A percentile compares a stretch with the other conserved stretches of the same genome.
Conservation (phyloP, 2,797 vertebrate genomes). For the Poeciliopsis infans region DNA sequence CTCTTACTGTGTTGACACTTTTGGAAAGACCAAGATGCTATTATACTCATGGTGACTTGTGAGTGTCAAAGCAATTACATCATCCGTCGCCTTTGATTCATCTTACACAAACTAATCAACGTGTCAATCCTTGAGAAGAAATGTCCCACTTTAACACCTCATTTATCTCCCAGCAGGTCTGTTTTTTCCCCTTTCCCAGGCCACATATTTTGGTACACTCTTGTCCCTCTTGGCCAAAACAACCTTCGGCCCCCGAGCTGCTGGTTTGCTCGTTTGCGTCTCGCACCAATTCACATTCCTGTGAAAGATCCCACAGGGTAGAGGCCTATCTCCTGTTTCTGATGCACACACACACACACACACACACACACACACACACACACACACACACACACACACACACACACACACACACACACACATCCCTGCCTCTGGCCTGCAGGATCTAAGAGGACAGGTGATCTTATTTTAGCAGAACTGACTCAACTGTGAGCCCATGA, state of each 20-base stretch:
- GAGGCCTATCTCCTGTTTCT: conserved; percentile 67
- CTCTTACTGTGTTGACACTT: not conserved
- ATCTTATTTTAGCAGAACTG: conserved; percentile 46
- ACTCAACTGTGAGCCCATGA: conserved; percentile 43
- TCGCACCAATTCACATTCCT: conserved; percentile 65
- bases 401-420: no score
- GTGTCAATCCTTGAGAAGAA: conserved; percentile 25
- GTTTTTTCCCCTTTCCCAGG: conserved; percentile 17
- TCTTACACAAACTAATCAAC: conserved; percentile 19
- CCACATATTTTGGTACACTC: conserved; percentile 58
- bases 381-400: not conserved
- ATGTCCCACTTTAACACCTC: conserved; percentile 34
- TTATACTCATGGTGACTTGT: not conserved
- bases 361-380: not conserved
- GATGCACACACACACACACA: conserved; percentile 20
- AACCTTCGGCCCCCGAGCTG: conserved; percentile 51
- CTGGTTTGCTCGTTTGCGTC: conserved; percentile 57
- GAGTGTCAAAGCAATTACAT: conserved; percentile 8
- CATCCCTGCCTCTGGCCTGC: conserved; percentile 32
- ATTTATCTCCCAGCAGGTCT: conserved; percentile 34
- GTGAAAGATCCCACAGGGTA: conserved; percentile 68
- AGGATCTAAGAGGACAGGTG: conserved; percentile 65
- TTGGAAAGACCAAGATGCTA: not conserved
- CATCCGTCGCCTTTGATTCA: conserved; percentile 3
- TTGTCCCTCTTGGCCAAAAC: conserved; percentile 72